Evolutionary conservation across 2,888 invertebrate genomes (phyloP), one percentile per base, ranked within the genome.

Genomic region (Rambutsinella grinnellia): DNA sequence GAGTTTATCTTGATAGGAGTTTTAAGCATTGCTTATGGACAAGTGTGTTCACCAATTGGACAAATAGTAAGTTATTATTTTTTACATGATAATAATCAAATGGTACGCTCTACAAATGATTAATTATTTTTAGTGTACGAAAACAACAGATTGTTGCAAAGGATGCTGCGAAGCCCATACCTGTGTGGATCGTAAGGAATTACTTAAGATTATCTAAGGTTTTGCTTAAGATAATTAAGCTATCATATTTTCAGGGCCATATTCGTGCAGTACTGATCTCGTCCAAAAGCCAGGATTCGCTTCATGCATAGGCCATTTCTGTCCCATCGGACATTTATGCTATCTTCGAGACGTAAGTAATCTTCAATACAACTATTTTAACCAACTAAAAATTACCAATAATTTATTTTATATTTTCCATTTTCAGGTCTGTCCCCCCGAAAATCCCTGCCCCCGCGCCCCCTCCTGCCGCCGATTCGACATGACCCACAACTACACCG

Each of bases 121-220:
- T 27, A 53, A 36, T 63, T 65, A 6, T 6, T 36, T 57, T 17
- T 26, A 81, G 81, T 81, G 81, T 44, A 76, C 78, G 0, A 23
- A 75, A 28, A 79, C 76, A 5, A 77, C 77, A 1, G 81, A 81
- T 27, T 81, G 81, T 47, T 81, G 81, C 57, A 79, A 79, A 71
- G 81, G 81, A 27, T 81, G 81, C 53, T 81, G 81, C 47, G 79
- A 81, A 68, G 79, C 71, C n/a, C 71, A 80, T 47, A 71, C 61
- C 44, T 81, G 81, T 58, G 75, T 80, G 0, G 79, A 79, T 46
- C 53, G 81, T 81, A 74, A 79, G 72, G 60, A 23, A 57, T 8
- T 61, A 15, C 26, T 28, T 23, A 44, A 6, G 10, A 46, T 66
- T 28, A 17, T n/a, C n/a, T n/a, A n/a, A n/a, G n/a, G n/a, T n/a